phyloP scores from a whole-genome alignment of 1,140 invertebrate genomes.

The Hyles euphorbiae region DNA sequence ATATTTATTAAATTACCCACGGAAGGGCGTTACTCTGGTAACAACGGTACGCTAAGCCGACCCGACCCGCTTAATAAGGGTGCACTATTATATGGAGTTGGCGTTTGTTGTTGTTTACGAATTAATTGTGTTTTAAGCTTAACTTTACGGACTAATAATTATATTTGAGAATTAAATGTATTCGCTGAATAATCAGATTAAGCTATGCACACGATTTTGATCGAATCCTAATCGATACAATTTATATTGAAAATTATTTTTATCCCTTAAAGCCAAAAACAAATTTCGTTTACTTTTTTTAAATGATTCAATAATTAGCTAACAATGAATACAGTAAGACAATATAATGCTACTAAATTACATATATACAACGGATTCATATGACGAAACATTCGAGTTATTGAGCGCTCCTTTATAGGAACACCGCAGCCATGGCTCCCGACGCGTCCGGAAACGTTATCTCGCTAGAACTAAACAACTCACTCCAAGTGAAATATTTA shows the following conservation, averaged over 20 bases:
- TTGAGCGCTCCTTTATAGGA: slow-evolving; percentile 28
- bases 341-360: too few species aligned
- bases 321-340: too few species aligned
- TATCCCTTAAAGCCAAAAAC: too few species aligned
- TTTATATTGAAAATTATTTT: too few species aligned
- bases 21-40: slow-evolving; percentile 20
- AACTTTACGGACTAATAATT: too few species aligned
- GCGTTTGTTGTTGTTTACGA: not conserved
- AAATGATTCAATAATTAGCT: too few species aligned
- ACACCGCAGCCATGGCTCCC: slow-evolving; percentile 34
- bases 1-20: slow-evolving; percentile 48
- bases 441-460: slow-evolving; percentile 50
- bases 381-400: slow-evolving; percentile 20
- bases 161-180: too few species aligned
- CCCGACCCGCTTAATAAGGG: slow-evolving; percentile 34
- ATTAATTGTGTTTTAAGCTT: too few species aligned
- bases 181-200: not conserved
- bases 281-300: too few species aligned
- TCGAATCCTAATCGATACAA: too few species aligned
- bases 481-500: slow-evolving; percentile 31
- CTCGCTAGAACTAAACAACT: slow-evolving; percentile 55
- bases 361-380: too few species aligned
- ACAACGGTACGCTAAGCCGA: slow-evolving; percentile 29
- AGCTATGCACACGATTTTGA: not conserved
- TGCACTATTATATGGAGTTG: slow-evolving; percentile 23